Base-by-base conservation (phyloP, 2,797 vertebrate species). In the Botia almorhae region DNA sequence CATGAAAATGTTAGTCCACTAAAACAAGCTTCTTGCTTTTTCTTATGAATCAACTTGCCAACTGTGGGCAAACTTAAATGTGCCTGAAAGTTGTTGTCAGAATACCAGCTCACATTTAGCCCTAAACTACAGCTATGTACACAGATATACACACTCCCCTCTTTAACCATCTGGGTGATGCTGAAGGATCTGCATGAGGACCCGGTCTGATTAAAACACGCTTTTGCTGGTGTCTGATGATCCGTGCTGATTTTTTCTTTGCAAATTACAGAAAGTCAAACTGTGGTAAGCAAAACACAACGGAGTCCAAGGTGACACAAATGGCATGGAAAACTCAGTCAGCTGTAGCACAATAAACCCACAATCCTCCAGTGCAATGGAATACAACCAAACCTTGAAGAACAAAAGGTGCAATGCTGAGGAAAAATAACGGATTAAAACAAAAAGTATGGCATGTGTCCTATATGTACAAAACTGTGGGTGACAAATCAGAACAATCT, bases 141-240 rank as follows among this genome's bases (percentile, higher is more conserved):
- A n/a, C 36, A 65, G 33, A 48, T 46, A 46, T 7, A 29, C 36
- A 58, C 48, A 94, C 93, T 92, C 89, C 87, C 94, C 94, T 94
- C 84, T 77, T 94, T 84, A 63, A 94, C 93, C 90, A 94, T 91
- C 69, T 91, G 48, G 76, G 91, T 87, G 87, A 94, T 94, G 87
- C 93, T 93, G 91, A 95, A 94, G 82, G 82, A 69, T 74, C 78
- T 76, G 60, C 83, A 61, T 14, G 89, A 73, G 53, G 77, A 79
- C 26, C 29, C 12, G 1, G 17, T 79, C 26, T 71, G 56, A 71
- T 12, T 1, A 46, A 12, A 89, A 74, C 5, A 87, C 81, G 61
- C 53, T 67, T 29, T 73, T 14, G 7, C 76, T 46, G 70, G 65
- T 39, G 13, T 83, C 19, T 58, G 80, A 58, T 8, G 88, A 85